Conservation (phyloP, 2,888 invertebrate genomes). For the Caenorhabditis sinica region DNA sequence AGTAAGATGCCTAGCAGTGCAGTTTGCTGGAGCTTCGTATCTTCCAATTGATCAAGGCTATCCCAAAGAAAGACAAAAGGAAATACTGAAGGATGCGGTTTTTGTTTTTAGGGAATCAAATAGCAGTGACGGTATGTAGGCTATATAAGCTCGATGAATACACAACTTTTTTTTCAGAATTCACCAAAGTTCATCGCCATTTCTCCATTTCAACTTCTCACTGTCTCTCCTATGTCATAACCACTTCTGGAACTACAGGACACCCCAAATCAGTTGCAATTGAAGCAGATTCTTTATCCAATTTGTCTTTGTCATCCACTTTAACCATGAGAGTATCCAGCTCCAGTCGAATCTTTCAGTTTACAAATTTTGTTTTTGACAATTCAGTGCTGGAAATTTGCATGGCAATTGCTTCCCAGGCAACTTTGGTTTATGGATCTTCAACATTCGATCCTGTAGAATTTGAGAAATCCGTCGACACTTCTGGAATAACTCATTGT, state of each 20-base stretch:
- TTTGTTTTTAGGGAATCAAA: background rate
- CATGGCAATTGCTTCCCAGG: constrained; percentile 72
- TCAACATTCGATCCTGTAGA: constrained; percentile 63
- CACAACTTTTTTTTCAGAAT: background rate
- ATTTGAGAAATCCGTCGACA: constrained; percentile 61
- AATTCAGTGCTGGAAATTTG: constrained; percentile 79
- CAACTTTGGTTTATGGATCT: constrained; percentile 53
- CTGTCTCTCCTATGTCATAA: constrained; percentile 78
- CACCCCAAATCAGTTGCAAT: constrained; percentile 78
- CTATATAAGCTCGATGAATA: background rate
- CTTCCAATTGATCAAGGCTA: constrained; percentile 53
- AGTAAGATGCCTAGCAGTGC: constrained; percentile 38
- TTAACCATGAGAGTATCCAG: constrained; percentile 47
- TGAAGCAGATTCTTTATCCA: constrained; percentile 69
- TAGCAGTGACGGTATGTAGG: background rate
- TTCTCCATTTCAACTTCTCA: constrained; percentile 23
- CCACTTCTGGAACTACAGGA: constrained; percentile 83
- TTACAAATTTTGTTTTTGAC: constrained; percentile 79
- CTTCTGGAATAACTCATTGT: constrained; percentile 73
- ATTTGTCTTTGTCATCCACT: constrained; percentile 67
- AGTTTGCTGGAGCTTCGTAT: constrained; percentile 51
- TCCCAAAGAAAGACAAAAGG: constrained; percentile 35
- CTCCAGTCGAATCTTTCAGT: constrained; percentile 65
- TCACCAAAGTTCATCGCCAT: background rate
- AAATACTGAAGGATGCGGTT: constrained; percentile 39